These are phyloP conservation scores for Trichechus manatus DNA, from an alignment of 2,113 vertebrate genomes.

Conservation along the genomic window DNA sequence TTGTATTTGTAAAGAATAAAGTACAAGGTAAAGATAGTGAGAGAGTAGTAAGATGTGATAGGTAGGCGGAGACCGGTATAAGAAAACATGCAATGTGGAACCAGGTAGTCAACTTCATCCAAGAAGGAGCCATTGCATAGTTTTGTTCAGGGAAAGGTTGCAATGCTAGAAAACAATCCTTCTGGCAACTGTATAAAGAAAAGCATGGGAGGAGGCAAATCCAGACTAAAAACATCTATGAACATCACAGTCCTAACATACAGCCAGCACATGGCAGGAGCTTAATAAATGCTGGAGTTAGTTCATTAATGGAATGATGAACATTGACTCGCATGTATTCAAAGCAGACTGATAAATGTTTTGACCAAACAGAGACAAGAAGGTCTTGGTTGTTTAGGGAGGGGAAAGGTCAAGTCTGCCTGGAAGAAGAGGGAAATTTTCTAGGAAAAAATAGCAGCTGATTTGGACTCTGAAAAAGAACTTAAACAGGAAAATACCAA, in stretches of 20 bases:
- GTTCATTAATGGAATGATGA: not conserved
- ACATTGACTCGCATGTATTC: not conserved
- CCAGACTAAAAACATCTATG: not conserved
- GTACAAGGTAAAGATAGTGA: not conserved
- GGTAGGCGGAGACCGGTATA: fast-evolving
- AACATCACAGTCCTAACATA: fast-evolving
- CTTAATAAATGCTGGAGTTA: too few relatives aligned
- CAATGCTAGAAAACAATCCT: not conserved
- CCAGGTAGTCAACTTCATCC: not conserved
- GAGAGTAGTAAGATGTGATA: not conserved
- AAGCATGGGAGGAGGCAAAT: not conserved
- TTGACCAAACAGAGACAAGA: not conserved
- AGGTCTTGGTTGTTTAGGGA: not conserved
- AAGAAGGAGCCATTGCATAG: not conserved
- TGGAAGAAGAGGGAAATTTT: not conserved
- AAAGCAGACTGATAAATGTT: not conserved
- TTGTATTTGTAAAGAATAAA: not conserved
- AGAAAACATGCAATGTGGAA: not conserved
- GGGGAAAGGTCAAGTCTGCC: not conserved
- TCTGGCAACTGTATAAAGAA: fast-evolving
- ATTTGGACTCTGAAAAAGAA: not conserved
- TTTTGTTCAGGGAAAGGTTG: not conserved
- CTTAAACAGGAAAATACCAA: not conserved
- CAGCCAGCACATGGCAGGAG: fast-evolving
- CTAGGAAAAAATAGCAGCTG: not conserved